Percentiles rank a stretch among this genome's conserved stretches.
These are phyloP conservation scores for Paramormyrops kingsleyae DNA, from an alignment of 2,113 vertebrate species.

Conservation along the genomic window DNA sequence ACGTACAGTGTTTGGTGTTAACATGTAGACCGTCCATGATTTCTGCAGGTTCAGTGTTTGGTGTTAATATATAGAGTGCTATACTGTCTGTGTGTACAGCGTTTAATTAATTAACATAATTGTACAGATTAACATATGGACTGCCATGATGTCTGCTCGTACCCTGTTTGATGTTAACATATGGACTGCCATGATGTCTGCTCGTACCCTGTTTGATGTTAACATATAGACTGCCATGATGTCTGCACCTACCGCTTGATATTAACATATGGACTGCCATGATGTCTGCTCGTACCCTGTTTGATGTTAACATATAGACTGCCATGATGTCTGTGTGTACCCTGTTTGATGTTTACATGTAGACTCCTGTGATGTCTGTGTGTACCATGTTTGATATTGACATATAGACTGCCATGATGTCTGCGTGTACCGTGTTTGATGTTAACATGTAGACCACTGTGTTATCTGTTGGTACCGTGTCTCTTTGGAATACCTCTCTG, in stretches of 20 bases:
- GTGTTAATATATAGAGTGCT: neutral
- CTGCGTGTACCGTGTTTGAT: neutral
- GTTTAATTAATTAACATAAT: too few species aligned
- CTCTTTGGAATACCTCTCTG: constrained; percentile 2
- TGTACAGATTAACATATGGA: too few species aligned
- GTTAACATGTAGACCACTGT: neutral
- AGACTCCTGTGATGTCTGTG: neutral
- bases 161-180: neutral
- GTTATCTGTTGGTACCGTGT: neutral
- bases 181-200: neutral
- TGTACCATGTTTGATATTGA: neutral
- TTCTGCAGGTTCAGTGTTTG: too few species aligned
- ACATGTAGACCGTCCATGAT: neutral
- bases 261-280: neutral
- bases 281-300: neutral
- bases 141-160: too few species aligned
- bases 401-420: neutral
- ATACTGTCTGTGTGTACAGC: neutral
- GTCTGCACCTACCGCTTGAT: neutral
- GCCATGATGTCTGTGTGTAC: neutral
- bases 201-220: too few species aligned
- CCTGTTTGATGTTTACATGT: neutral
- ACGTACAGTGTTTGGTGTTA: neutral
- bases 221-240: too few species aligned
- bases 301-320: neutral